A percentile compares a stretch with the other conserved stretches of the same genome.
Evolutionary conservation across 2,888 invertebrate genomes (phyloP).

Genomic region (Pyrochroa serraticornis): DNA sequence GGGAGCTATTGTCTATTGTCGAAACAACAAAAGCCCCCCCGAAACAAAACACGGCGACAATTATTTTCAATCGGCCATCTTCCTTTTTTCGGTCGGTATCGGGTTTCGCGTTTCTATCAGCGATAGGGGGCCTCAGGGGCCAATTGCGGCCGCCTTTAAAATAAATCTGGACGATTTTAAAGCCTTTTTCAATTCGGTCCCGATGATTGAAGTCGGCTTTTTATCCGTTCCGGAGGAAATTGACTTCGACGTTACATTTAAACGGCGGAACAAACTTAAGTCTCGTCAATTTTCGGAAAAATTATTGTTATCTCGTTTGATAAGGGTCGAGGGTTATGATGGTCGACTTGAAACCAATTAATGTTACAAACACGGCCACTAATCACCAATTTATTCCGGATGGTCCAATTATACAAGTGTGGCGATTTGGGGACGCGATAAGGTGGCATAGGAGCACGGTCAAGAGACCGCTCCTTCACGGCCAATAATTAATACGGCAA

Average conservation of each 20-base stretch:
- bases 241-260: background rate
- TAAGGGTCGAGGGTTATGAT: constrained; percentile 13
- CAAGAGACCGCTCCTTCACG: constrained; percentile 18
- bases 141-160: constrained; percentile 49
- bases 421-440: constrained; percentile 36
- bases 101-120: constrained; percentile 49
- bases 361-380: constrained; percentile 35
- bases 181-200: constrained; percentile 49
- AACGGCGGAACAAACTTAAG: background rate
- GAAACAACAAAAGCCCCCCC: constrained; percentile 50
- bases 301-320: too few species aligned
- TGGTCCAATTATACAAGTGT: constrained; percentile 42
- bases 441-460: constrained; percentile 27
- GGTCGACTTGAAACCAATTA: constrained; percentile 39
- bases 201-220: constrained; percentile 5
- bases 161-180: constrained; percentile 52
- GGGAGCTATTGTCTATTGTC: constrained; percentile 53
- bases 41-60: constrained; percentile 56
- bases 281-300: too few species aligned
- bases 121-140: constrained; percentile 49
- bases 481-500: constrained; percentile 48
- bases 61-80: constrained; percentile 57
- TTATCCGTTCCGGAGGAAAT: background rate
- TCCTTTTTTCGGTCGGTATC: constrained; percentile 44
- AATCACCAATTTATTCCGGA: constrained; percentile 34